Base-by-base conservation (phyloP, 2,888 invertebrate species). In the Stenoptilia bipunctidactyla region DNA sequence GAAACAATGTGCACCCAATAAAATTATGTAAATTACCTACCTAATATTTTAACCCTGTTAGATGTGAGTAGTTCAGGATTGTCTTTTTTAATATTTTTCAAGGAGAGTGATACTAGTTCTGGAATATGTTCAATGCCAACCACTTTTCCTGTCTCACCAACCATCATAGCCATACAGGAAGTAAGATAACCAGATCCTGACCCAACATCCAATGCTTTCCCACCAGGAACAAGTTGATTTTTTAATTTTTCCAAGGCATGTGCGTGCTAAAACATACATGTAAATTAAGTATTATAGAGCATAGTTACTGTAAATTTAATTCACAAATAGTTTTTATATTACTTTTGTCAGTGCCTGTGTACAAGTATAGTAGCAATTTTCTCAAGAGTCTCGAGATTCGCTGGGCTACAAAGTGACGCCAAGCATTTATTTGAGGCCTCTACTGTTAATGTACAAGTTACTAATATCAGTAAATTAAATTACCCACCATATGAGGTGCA, bases 141-240 rank as follows among this genome's bases (percentile, higher is more conserved):
- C 1, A 91, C 91, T 47, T 76, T 72, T 40, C 88, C 87, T 40
- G 82, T 84, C 34, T 88, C 84, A 6, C 93, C 92, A 35, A 95
- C 86, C 90, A 94, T 93, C 27, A 91, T 77, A 13, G 93, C 91
- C 90, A 97, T 95, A 58, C 96, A 97, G 10, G 92, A 92, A 1
- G 96, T 96, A 34, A 97, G 85, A 66, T 97, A 97, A 1, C 97
- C 97, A 44, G 95, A 94, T 1, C 97, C 97, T 15, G 94, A 96
- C 10, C 97, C 97, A 36, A 97, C 94, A 75, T 97, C 97, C 46
- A 97, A 74, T 1, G 94, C 94, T 58, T 85, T 89, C 39, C 90
- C 89, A 9, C 95, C 96, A 40, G 89, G 88, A 20, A 83, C 71
- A 37, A 97, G 75, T 52, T 94, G 91, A 47, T 92, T 90, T 58